A percentile compares a stretch with the other conserved stretches of the same genome.
Evolutionary conservation across 53 echinoderm and acorn worm species (phyloP).

Genomic region (Apostichopus leukothele): DNA sequence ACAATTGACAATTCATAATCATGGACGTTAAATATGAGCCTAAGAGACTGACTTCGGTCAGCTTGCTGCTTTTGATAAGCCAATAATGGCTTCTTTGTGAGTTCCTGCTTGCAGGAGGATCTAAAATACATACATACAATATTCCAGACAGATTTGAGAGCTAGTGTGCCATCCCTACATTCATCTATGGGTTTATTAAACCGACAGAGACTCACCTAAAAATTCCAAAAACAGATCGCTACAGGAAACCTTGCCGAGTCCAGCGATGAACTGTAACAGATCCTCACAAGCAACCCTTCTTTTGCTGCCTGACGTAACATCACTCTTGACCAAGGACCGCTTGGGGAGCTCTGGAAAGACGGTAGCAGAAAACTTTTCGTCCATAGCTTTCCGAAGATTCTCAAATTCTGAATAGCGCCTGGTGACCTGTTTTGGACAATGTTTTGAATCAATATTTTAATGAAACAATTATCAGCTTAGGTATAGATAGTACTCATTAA

Average conservation of each 20-base stretch:
- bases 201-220: constrained; percentile 54
- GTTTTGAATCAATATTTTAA: not conserved
- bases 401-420: constrained; percentile 88
- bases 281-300: constrained; percentile 71
- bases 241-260: constrained; percentile 64
- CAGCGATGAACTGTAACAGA: constrained; percentile 71
- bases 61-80: no score
- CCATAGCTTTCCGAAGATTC: constrained; percentile 77
- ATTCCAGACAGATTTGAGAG: no score
- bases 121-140: no score
- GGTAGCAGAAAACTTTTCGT: constrained; percentile 89
- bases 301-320: constrained; percentile 67
- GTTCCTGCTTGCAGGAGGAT: no score
- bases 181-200: no score
- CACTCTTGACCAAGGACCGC: constrained; percentile 72
- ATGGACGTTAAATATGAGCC: no score
- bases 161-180: no score
- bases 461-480: not conserved
- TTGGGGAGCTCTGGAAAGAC: constrained; percentile 86
- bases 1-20: no score
- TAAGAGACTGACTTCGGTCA: no score
- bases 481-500: no score
- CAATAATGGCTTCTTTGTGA: no score
- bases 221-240: constrained; percentile 66
- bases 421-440: constrained; percentile 58